Evolutionary conservation across 1,140 invertebrate genomes (phyloP), one percentile per base, ranked within the genome.

Genomic region (Pygmarrhopalites habei): DNA sequence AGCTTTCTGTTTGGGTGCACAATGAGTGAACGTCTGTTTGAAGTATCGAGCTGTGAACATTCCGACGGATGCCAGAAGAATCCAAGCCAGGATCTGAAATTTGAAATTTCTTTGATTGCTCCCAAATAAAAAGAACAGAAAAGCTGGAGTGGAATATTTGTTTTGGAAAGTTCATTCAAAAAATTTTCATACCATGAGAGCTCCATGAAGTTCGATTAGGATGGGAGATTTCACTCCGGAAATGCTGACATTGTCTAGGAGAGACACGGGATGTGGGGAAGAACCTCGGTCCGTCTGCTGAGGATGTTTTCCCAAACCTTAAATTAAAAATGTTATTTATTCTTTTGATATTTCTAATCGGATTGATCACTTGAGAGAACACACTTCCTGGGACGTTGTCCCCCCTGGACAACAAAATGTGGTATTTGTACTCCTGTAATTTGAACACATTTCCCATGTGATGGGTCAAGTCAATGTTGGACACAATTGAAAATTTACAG

Each of bases 21-120:
- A 84, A 35, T 84, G 83, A 29, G 88, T 83, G 91, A 92, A 95
- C 0, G 91, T 93, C 73, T 88, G 84, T 73, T 90, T 88, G 78
- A 87, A 96, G 75, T 96, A 95, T 70, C 92, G 82, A 1, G 92
- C 92, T 1, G 94, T 76, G 14, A 96, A 77, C 62, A 95, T 93
- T 28, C 90, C 93, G 56, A 92, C 76, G 3, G 89, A 91, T 1
- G 90, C 88, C n/a, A 87, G 86, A 14, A 90, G 86, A 46, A 96
- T 83, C 93, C 93, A 97, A 1, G 91, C 90, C 0, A 84, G 81
- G 29, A 95, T 77, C n/a, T n/a, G n/a, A n/a, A n/a, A n/a, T n/a
- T n/a, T n/a, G n/a, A n/a, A n/a, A n/a, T n/a, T n/a, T n/a, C n/a
- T n/a, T n/a, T n/a, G n/a, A n/a, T n/a, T n/a, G n/a, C n/a, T n/a